These are phyloP conservation scores for Tenthredo scrophulariae DNA, from an alignment of 2,888 invertebrate species.

Conservation along the genomic window DNA sequence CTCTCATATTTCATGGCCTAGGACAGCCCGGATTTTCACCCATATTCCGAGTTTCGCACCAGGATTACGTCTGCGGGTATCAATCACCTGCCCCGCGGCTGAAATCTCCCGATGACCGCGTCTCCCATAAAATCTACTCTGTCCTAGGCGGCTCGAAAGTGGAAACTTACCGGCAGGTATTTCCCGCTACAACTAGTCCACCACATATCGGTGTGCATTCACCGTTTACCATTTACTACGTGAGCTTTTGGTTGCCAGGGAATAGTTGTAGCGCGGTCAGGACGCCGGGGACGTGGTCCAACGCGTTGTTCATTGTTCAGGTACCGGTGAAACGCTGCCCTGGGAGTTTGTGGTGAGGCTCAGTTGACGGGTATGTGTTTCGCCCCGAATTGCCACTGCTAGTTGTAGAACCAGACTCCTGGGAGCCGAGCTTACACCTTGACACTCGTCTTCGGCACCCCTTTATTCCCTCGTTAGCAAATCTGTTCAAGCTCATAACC, in stretches of 20 bases:
- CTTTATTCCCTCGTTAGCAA: slow-evolving; percentile 40
- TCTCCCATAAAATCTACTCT: background rate
- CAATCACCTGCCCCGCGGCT: slow-evolving; percentile 65
- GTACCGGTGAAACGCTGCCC: slow-evolving; percentile 56
- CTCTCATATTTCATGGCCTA: slow-evolving; percentile 75
- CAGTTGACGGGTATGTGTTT: slow-evolving; percentile 63
- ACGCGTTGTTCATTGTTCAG: slow-evolving; percentile 34
- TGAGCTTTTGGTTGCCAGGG: background rate
- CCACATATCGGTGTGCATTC: background rate
- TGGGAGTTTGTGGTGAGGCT: slow-evolving; percentile 67
- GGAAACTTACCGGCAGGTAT: background rate
- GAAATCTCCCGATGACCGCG: slow-evolving; percentile 48
- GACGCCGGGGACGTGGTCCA: slow-evolving; percentile 10
- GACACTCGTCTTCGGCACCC: slow-evolving; percentile 35
- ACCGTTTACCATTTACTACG: background rate
- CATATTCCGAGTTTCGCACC: slow-evolving; percentile 67
- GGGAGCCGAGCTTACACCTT: slow-evolving; percentile 44
- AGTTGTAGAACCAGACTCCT: slow-evolving; percentile 47
- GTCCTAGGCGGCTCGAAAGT: background rate
- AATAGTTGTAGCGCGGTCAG: slow-evolving; percentile 16
- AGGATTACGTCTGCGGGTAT: slow-evolving; percentile 73
- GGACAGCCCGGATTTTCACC: slow-evolving; percentile 75
- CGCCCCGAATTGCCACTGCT: slow-evolving; percentile 60
- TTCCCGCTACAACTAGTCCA: background rate
- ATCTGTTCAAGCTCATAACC: background rate